phyloP scores from a whole-genome alignment of 30 jellyfish, hydroid and myxozoan species.

The Catostylus mosaicus region DNA sequence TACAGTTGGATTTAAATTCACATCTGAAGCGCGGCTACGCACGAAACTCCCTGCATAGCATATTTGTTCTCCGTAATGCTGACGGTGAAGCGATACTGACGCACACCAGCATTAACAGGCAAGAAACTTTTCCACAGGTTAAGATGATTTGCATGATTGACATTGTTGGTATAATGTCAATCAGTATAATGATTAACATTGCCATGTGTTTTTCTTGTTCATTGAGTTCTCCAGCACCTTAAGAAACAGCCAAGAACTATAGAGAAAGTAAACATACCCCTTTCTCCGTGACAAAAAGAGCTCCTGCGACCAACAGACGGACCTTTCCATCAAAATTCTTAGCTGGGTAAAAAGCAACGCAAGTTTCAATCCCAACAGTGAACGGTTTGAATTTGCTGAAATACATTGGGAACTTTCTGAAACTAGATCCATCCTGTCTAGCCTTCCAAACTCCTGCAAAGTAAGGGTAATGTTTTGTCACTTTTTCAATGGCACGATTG shows the following conservation, averaged over 20 bases:
- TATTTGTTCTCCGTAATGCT: too few species aligned
- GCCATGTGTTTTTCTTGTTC: not conserved
- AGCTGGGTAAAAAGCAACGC: constrained; percentile 31
- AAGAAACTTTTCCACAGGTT: too few species aligned
- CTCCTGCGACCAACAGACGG: constrained; percentile 14
- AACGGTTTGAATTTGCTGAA: constrained; percentile 9
- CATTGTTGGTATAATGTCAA: too few species aligned
- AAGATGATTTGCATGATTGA: too few species aligned
- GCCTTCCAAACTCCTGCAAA: constrained; percentile 30
- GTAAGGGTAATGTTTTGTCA: too few species aligned
- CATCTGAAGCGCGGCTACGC: too few species aligned
- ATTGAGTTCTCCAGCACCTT: not conserved
- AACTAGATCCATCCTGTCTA: not conserved
- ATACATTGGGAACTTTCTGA: not conserved
- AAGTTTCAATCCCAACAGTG: not conserved
- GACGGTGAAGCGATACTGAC: too few species aligned
- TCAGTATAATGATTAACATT: too few species aligned
- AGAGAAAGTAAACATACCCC: not conserved
- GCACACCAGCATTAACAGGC: too few species aligned
- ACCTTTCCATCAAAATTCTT: constrained; percentile 40
- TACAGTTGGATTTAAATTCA: too few species aligned
- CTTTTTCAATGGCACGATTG: too few species aligned
- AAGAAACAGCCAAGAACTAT: not conserved
- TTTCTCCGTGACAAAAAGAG: not conserved
- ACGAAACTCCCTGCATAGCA: too few species aligned